Conservation (phyloP, 2,888 invertebrate genomes). For the Galerucella nymphaeae region DNA sequence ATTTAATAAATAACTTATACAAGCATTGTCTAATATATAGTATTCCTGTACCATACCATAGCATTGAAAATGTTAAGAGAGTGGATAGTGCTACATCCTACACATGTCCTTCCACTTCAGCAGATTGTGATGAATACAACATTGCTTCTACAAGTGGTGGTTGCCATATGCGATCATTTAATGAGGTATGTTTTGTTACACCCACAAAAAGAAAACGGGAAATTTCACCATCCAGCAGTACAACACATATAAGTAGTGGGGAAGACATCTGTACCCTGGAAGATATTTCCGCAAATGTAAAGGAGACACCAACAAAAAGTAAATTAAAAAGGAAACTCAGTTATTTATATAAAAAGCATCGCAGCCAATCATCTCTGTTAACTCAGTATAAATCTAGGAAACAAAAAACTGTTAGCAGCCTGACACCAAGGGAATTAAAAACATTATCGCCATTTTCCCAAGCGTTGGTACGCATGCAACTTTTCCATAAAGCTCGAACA, state of each 20-base stretch:
- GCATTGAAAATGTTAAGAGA: neutral
- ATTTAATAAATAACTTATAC: too few species aligned
- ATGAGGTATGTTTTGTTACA: neutral
- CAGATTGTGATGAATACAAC: neutral
- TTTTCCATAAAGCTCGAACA: too few species aligned
- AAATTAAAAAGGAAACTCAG: too few species aligned
- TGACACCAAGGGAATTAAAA: too few species aligned
- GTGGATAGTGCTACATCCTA: neutral
- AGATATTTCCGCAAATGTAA: neutral
- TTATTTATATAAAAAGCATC: too few species aligned
- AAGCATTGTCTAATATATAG: too few species aligned
- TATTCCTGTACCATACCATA: slow-evolving; percentile 1
- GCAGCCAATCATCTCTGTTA: too few species aligned
- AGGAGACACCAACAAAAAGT: neutral
- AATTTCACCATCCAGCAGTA: neutral
- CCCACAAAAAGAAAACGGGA: neutral
- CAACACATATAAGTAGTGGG: neutral
- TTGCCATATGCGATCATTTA: neutral
- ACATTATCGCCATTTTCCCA: too few species aligned
- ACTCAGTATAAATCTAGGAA: too few species aligned
- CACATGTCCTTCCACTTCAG: neutral
- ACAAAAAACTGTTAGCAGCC: too few species aligned
- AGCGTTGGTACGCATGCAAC: too few species aligned
- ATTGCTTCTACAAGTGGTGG: slow-evolving; percentile 1
- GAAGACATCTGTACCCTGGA: slow-evolving; percentile 2